A percentile compares a stretch with the other conserved stretches of the same genome.
Conservation (phyloP, 1,140 invertebrate genomes). For the Diploscapter pachys region DNA sequence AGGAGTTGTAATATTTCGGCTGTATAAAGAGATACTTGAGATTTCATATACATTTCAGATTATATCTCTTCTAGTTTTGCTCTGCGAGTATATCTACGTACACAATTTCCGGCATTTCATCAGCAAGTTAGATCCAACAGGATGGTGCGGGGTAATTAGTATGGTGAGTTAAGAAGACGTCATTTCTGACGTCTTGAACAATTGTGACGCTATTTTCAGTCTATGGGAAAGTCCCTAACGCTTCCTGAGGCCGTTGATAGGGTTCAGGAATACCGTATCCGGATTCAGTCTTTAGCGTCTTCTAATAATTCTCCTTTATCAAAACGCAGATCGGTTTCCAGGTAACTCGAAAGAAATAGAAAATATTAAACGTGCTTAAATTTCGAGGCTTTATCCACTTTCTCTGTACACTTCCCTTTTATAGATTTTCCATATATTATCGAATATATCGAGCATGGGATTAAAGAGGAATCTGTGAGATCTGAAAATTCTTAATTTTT, state of each 20-base stretch:
- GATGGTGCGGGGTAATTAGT: slow-evolving; percentile 82
- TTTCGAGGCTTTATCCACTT: too few species aligned
- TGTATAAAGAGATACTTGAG: not conserved
- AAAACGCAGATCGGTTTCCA: slow-evolving; percentile 11
- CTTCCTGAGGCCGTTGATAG: slow-evolving; percentile 52
- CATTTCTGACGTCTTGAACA: too few species aligned
- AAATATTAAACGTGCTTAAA: too few species aligned
- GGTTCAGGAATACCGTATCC: slow-evolving; percentile 46
- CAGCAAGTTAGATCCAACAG: slow-evolving; percentile 77
- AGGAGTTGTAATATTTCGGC: slow-evolving; percentile 68
- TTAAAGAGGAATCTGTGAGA: too few species aligned
- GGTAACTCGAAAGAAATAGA: too few species aligned
- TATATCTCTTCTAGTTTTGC: slow-evolving; percentile 76
- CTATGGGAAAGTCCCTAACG: slow-evolving; percentile 53
- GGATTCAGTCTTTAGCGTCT: slow-evolving; percentile 25
- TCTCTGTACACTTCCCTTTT: too few species aligned
- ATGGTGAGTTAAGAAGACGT: slow-evolving; percentile 59
- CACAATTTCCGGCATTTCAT: slow-evolving; percentile 79
- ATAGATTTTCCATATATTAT: too few species aligned
- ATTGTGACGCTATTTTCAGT: slow-evolving; percentile 11
- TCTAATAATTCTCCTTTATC: slow-evolving; percentile 23
- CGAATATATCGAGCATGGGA: too few species aligned
- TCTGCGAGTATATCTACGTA: slow-evolving; percentile 89
- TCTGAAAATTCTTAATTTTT: too few species aligned
- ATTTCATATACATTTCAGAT: slow-evolving; percentile 59